Evolutionary conservation across 2,113 vertebrate species (phyloP), one percentile per base, ranked within the genome.

Genomic region (Gnathonemus longibarbis): DNA sequence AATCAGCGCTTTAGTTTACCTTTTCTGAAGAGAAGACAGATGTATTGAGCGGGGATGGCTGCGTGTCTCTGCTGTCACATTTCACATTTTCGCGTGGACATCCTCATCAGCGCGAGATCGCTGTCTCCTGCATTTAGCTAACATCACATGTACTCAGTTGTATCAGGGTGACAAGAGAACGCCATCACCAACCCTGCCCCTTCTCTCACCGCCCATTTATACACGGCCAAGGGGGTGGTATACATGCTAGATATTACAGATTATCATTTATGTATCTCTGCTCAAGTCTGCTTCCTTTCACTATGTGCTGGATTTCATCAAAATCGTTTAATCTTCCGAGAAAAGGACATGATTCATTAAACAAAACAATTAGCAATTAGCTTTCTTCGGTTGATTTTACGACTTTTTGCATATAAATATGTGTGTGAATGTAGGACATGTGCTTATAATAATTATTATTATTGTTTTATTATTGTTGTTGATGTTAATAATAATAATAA

Each of bases 111-210:
- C 94, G 94, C 95, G 95, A 95, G 95, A 96, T 96, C 96, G 94
- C 96, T 94, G 96, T 95, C 97, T 97, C 95, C 94, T 96, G 94
- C 95, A 96, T 96, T 96, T 95, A 95, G 95, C 96, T 97, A 96
- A 97, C 97, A 97, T 97, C 96, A 97, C 95, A 96, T 95, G 96
- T 94, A 96, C 96, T 96, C 96, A 94, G 96, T 96, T 94, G 53
- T 93, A 96, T 95, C 95, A 95, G 95, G 94, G 94, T 96, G 97
- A 97, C 96, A 96, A 89, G 95, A 94, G 95, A 94, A 93, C 93
- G 93, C 94, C 94, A 92, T 93, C 90, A 92, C 94, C 93, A 94
- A 93, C 92, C 92, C 91, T 91, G 92, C 91, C 90, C 92, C 89
- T 88, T 91, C 91, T 92, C 90, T 84, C 91, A 89, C 91, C 93